Base-by-base conservation (phyloP, 92 coral and sea anemone genomes). In the Porites evermanni region DNA sequence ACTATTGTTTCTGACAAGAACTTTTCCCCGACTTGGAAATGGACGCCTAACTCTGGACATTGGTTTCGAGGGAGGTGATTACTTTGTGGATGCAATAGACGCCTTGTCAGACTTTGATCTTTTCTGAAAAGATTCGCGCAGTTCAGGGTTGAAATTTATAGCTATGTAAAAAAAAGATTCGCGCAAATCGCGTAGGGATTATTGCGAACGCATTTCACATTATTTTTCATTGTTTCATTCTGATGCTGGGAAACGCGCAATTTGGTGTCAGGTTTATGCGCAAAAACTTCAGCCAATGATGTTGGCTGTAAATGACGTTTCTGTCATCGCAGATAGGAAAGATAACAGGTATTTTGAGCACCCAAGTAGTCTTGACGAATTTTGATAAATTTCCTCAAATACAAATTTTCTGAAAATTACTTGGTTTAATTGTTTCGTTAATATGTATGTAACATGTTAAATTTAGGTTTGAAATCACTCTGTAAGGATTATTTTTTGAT, bases 51-150 rank as follows among this genome's bases (percentile, higher is more conserved):
- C 60, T 18, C 18, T 73, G 61, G 78, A 73, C 60, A 73, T 50
- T 50, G 78, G 54, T 24, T 24, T 53, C 13, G 72, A 1, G 29
- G 21, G 8, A 67, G 81, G 81, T 0, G 81, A 77, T 8, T 77
- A 77, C 16, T 77, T 77, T 77, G 5, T 59, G 7, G 81, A 77
- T 32, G 81, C 69, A 13, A 0, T 73, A 60, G 18, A 73, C 78
- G 18, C 12, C 18, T 23, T 73, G 12, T 18, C 78, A 73, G 78
- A 59, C 7, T 23, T 77, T 12, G 19, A 12, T 53, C 32, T 77
- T 77, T 77, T 59, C 29, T 38, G 6, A 38, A 53, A 77, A 77
- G 81, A 77, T 60, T 77, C 53, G 6, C 50, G 2, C 11, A 56
- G 19, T 56, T 11, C 47, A 16, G 44, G 21, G 51, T 9, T 50